Conservation (phyloP, 2,113 vertebrate genomes). For the Eleginops maclovinus region DNA sequence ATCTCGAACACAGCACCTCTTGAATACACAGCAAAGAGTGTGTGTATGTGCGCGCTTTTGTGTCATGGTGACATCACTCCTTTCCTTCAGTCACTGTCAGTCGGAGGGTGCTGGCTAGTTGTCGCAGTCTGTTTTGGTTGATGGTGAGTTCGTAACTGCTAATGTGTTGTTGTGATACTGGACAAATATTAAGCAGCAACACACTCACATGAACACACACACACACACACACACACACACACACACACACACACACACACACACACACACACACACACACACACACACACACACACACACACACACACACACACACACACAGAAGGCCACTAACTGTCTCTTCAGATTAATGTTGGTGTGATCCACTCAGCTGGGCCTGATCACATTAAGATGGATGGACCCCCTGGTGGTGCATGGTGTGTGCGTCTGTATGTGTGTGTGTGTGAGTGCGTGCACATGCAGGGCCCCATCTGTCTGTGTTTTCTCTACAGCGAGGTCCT, state of each 20-base stretch:
- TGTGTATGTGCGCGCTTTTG: conserved; percentile 13
- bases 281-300: conserved; percentile 43
- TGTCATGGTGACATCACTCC: conserved; percentile 24
- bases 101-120: conserved; percentile 58
- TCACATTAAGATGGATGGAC: conserved; percentile 83
- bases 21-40: neutral
- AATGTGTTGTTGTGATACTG: conserved; percentile 75
- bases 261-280: conserved; percentile 34
- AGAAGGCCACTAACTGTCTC: conserved; percentile 77
- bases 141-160: conserved; percentile 65
- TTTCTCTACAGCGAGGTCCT: conserved; percentile 78
- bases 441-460: conserved; percentile 34
- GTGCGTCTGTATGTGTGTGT: conserved; percentile 30
- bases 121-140: conserved; percentile 65
- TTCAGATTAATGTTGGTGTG: conserved; percentile 83
- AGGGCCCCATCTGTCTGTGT: conserved; percentile 82
- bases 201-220: conserved; percentile 35
- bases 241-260: conserved; percentile 39
- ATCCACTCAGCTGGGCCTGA: conserved; percentile 83
- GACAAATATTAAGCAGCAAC: conserved; percentile 64
- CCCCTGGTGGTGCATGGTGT: conserved; percentile 71
- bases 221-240: conserved; percentile 29
- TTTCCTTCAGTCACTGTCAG: conserved; percentile 38
- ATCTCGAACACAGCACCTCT: neutral
- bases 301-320: conserved; percentile 32